phyloP scores from a whole-genome alignment of 2,888 invertebrate species.

The Eupithecia subfuscata region DNA sequence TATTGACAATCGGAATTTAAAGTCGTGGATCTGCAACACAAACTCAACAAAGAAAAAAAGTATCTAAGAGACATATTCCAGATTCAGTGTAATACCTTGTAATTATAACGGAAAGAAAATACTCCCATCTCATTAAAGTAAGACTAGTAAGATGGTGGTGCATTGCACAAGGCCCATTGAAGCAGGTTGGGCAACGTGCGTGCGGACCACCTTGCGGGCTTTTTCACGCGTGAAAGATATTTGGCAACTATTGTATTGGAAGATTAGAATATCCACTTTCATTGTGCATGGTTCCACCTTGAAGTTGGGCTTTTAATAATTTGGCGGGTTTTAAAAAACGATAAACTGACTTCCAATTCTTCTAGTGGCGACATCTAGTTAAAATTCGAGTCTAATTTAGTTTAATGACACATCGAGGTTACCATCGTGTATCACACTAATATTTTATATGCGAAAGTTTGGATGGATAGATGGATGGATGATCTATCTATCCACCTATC shows the following conservation, averaged over 20 bases:
- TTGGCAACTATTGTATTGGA: constrained; percentile 45
- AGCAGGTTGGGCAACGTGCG: constrained; percentile 55
- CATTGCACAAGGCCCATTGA: constrained; percentile 51
- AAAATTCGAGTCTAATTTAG: too few species aligned
- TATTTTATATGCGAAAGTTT: too few species aligned
- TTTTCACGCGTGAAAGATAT: constrained; percentile 57
- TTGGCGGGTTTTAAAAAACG: too few species aligned
- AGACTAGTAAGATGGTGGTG: constrained; percentile 29
- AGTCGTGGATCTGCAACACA: background rate
- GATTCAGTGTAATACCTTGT: background rate
- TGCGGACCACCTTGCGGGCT: constrained; percentile 48
- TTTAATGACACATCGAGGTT: too few species aligned
- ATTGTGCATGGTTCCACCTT: constrained; percentile 38
- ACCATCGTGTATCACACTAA: too few species aligned
- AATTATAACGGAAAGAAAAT: constrained; percentile 16
- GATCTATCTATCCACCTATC: too few species aligned
- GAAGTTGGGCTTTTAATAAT: constrained; percentile 11
- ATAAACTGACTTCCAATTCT: too few species aligned
- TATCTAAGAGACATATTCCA: background rate
- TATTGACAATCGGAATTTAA: background rate
- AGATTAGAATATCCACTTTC: constrained; percentile 39
- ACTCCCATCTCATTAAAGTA: constrained; percentile 27
- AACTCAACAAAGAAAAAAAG: background rate
- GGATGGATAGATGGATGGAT: too few species aligned
- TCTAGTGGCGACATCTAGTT: too few species aligned